These are phyloP conservation scores for Varroa destructor DNA, from an alignment of 1,140 invertebrate species.

Conservation along the genomic window DNA sequence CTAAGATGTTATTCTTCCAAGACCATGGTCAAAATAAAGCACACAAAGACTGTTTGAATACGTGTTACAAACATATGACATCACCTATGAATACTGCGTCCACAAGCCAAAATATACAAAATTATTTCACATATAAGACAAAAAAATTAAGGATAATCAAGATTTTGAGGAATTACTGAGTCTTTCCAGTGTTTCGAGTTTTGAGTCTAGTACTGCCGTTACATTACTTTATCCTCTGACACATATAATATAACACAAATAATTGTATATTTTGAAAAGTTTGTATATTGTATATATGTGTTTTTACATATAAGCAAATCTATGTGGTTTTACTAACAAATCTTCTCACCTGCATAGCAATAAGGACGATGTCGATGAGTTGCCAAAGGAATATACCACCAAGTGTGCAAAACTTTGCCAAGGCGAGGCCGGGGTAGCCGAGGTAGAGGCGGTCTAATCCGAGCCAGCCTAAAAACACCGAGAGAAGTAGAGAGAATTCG, in stretches of 20 bases:
- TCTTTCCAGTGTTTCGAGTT: no score
- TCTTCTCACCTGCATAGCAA: conserved; percentile 60
- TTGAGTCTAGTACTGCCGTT: conserved; percentile 4
- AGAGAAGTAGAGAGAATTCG: conserved; percentile 76
- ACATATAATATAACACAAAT: neutral
- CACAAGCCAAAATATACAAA: no score
- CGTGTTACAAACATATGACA: no score
- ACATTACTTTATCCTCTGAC: conserved; percentile 1
- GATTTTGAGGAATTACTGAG: no score
- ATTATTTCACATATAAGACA: no score
- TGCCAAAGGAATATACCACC: conserved; percentile 93
- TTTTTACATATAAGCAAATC: neutral
- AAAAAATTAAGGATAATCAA: no score
- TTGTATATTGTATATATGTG: neutral
- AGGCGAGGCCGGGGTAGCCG: conserved; percentile 83
- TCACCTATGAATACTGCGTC: no score
- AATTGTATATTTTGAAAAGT: neutral
- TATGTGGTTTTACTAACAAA: neutral
- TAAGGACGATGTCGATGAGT: conserved; percentile 82
- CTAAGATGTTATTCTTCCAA: no score
- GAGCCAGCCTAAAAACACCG: conserved; percentile 88
- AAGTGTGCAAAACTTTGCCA: conserved; percentile 84
- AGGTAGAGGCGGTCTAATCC: conserved; percentile 93
- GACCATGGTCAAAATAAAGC: no score
- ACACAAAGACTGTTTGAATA: no score